These are phyloP conservation scores for Thera britannica DNA, from an alignment of 2,888 invertebrate genomes.

Conservation along the genomic window DNA sequence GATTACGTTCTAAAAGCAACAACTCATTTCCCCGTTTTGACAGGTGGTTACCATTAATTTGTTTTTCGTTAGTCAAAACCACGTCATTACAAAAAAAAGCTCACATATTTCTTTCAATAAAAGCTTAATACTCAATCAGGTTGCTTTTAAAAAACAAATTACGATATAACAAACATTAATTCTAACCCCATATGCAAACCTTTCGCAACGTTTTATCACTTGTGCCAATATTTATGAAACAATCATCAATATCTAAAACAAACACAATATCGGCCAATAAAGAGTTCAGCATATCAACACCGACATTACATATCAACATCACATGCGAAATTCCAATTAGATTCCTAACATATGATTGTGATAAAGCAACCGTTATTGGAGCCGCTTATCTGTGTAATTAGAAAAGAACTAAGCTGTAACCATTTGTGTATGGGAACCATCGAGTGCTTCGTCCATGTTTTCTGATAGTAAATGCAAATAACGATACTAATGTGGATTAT, in stretches of 20 bases:
- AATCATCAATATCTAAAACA: conserved; percentile 79
- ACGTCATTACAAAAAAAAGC: neutral
- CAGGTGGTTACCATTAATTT: conserved; percentile 46
- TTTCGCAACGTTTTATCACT: conserved; percentile 57
- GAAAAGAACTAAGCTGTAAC: conserved; percentile 82
- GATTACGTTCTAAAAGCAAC: conserved; percentile 57
- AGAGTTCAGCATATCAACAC: conserved; percentile 79
- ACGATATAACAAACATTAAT: conserved; percentile 1
- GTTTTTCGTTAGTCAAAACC: conserved; percentile 8
- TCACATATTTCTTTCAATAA: conserved; percentile 6
- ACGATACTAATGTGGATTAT: conserved; percentile 38
- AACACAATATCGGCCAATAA: conserved; percentile 83
- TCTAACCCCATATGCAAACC: conserved; percentile 22
- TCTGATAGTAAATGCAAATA: conserved; percentile 62
- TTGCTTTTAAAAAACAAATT: conserved; percentile 17
- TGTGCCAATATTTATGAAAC: conserved; percentile 70
- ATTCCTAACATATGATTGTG: conserved; percentile 82
- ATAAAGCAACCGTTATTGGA: conserved; percentile 82
- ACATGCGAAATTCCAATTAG: conserved; percentile 83
- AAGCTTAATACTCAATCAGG: conserved; percentile 13
- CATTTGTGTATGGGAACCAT: conserved; percentile 79
- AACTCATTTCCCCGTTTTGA: conserved; percentile 43
- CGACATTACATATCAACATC: conserved; percentile 27
- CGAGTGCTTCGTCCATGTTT: conserved; percentile 67
- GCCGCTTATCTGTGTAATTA: conserved; percentile 82